Percentiles rank a stretch among this genome's conserved stretches.
phyloP scores from a whole-genome alignment of 2,797 vertebrate genomes.

The Salarias fasciatus region DNA sequence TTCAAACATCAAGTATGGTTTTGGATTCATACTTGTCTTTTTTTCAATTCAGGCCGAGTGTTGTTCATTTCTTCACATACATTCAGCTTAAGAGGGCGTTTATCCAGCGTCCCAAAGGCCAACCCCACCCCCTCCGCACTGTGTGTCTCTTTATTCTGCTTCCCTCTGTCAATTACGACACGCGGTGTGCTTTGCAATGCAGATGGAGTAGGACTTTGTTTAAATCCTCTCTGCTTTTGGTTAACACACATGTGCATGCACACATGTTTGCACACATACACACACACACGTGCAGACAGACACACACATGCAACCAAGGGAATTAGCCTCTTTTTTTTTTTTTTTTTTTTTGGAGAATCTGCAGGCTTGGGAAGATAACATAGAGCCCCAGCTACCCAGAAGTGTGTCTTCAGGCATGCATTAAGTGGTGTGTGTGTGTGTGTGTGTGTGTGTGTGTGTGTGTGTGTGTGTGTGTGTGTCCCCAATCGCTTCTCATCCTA shows the following conservation, averaged over 20 bases:
- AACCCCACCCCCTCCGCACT: slow-evolving; percentile 1
- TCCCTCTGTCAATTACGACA: slow-evolving; percentile 59
- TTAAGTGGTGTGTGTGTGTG: slow-evolving; percentile 47
- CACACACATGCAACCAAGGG: slow-evolving; percentile 42
- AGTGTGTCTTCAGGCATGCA: slow-evolving; percentile 75
- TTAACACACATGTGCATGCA: slow-evolving; percentile 16
- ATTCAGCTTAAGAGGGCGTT: no score
- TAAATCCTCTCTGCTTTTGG: slow-evolving; percentile 60
- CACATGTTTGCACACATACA: slow-evolving; percentile 10
- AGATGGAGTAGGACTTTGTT: slow-evolving; percentile 59
- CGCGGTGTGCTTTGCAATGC: slow-evolving; percentile 66
- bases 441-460: slow-evolving; percentile 7
- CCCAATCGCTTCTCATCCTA: slow-evolving; percentile 27
- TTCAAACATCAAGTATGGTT: no score
- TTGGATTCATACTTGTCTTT: no score
- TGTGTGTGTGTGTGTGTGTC: neutral
- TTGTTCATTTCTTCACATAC: no score
- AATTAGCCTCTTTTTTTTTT: slow-evolving; percentile 71
- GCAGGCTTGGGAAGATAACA: slow-evolving; percentile 72
- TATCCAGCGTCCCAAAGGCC: slow-evolving; percentile 32
- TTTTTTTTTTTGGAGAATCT: slow-evolving; percentile 54
- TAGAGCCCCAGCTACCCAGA: slow-evolving; percentile 61
- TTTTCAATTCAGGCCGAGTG: no score
- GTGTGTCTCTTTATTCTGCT: slow-evolving; percentile 19
- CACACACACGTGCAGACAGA: slow-evolving; percentile 25